Conservation (phyloP, 2,888 invertebrate genomes). For the Sphecodes monilicornis region DNA sequence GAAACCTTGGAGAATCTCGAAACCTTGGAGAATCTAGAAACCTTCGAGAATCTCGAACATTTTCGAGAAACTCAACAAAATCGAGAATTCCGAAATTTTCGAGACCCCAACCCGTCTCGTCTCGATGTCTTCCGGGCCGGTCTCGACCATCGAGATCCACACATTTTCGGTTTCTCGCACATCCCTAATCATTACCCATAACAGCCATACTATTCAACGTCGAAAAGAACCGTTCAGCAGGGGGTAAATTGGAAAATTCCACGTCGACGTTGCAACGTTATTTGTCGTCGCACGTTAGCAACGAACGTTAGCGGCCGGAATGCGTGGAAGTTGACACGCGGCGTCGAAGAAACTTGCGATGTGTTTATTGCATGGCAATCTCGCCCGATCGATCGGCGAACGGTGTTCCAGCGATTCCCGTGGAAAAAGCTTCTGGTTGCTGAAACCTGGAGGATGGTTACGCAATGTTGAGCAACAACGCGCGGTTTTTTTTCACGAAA, state of each 20-base stretch:
- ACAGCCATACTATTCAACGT: not conserved
- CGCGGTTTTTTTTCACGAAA: constrained; percentile 47
- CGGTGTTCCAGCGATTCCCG: constrained; percentile 22
- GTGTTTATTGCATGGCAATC: constrained; percentile 31
- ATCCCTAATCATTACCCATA: not conserved
- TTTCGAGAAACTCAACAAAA: no score
- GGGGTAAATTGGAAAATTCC: constrained; percentile 26
- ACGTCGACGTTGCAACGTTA: not conserved
- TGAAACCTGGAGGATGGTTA: constrained; percentile 22
- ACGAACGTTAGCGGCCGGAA: not conserved
- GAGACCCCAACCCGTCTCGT: no score
- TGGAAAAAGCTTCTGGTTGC: constrained; percentile 13
- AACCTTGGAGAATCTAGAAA: no score
- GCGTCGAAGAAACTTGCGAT: not conserved
- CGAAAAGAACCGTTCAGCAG: not conserved
- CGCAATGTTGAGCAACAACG: constrained; percentile 45
- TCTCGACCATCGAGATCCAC: no score
- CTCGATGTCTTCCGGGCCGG: no score
- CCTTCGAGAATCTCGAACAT: no score
- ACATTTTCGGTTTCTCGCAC: no score
- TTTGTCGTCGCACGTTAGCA: not conserved
- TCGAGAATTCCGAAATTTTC: no score
- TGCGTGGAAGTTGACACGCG: constrained; percentile 32
- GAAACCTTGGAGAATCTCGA: no score
- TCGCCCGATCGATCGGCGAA: constrained; percentile 21